Evolutionary conservation across 2,888 invertebrate species (phyloP), one percentile per base, ranked within the genome.

Genomic region (Cyrtodaria siliqua): DNA sequence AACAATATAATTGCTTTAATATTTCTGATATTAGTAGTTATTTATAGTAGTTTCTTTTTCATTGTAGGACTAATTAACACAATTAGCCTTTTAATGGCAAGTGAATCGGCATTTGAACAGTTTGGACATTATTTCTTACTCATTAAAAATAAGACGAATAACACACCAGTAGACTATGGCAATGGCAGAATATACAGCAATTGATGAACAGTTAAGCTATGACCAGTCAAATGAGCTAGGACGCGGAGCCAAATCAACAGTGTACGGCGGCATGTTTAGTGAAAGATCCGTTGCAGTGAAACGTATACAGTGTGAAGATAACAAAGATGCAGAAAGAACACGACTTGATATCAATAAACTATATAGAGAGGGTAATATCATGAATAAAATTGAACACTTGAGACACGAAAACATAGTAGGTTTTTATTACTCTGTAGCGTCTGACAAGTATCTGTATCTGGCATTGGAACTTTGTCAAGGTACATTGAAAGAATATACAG

Each of bases 381-480:
- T 57, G 57, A 57, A 57, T 24, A 40, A 42, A 2, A 42, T 57
- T 9, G 42, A 57, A 42, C 16, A 16, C 20, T 38, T 40, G 9
- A 38, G 57, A 42, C 40, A 57, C 42, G 23, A 23, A 26, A 57
- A 57, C 27, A 57, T 57, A 20, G 42, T 57, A 2, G 57, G 56
- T 2, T 57, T 42, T 16, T 57, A 57, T 42, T 18, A 3, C 42
- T 24, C 40, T 1, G 42, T 40, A 26, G 24, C 42, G 12, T 2
- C 2, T 12, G 26, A 56, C 12, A 57, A 20, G 23, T 24, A 3
- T 14, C 20, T 42, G 24, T 57, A 57, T 18, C 23, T 57, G 38
- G 42, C 56, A 14, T 57, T 42, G 20, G 57, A 57, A 42, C 42
- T 57, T 8, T 57, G 57, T n/a, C 8, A 57, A 42, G 57, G 57